Conservation (phyloP, 2,888 invertebrate species). For the Clusia tigrina region DNA sequence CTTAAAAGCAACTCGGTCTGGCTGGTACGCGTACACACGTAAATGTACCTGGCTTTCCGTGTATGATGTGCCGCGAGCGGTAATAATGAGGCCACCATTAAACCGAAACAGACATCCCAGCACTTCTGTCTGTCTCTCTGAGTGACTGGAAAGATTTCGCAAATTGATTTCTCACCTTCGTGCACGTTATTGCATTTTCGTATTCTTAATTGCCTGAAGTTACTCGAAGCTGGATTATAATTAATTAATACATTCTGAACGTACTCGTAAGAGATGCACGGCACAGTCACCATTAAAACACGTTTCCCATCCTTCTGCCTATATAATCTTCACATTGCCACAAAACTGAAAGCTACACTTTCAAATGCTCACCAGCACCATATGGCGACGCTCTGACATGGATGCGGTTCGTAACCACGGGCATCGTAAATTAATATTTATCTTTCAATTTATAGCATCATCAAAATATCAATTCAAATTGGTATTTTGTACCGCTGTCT, state of each 20-base stretch:
- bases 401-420: neutral
- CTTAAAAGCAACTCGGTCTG: slow-evolving; percentile 30
- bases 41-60: slow-evolving; percentile 19
- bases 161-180: slow-evolving; percentile 61
- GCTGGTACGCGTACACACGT: neutral
- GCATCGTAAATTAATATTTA: slow-evolving; percentile 56
- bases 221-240: slow-evolving; percentile 36
- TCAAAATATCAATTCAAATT: slow-evolving; percentile 47
- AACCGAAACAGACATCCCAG: slow-evolving; percentile 39
- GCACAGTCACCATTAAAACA: slow-evolving; percentile 32
- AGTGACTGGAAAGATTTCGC: slow-evolving; percentile 49
- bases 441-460: slow-evolving; percentile 57
- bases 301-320: slow-evolving; percentile 22
- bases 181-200: slow-evolving; percentile 51
- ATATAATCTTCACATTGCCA: neutral
- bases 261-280: slow-evolving; percentile 17
- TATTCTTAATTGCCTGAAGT: slow-evolving; percentile 28
- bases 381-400: neutral
- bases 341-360: too few relatives aligned
- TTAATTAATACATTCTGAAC: slow-evolving; percentile 27
- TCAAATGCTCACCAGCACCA: neutral
- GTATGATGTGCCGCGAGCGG: slow-evolving; percentile 34
- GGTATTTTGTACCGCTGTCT: neutral
- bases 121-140: slow-evolving; percentile 34
- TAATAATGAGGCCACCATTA: slow-evolving; percentile 39